phyloP scores from a whole-genome alignment of 2,797 vertebrate species.

The Mycteria americana region DNA sequence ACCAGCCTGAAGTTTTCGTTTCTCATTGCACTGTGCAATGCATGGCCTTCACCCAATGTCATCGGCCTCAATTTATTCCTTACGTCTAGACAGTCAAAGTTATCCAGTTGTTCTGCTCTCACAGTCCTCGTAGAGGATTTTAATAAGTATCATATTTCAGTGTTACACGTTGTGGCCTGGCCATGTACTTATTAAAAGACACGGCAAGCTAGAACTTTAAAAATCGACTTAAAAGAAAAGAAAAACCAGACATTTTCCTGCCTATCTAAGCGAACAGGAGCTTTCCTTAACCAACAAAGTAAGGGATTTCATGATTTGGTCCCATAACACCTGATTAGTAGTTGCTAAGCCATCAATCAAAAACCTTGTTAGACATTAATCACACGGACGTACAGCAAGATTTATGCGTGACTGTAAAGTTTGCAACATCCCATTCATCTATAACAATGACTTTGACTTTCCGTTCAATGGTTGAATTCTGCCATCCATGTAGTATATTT shows the following conservation, averaged over 20 bases:
- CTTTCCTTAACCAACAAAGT: neutral
- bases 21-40: fast-evolving
- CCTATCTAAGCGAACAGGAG: neutral
- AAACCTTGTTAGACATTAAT: slow-evolving; percentile 35
- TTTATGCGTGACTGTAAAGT: slow-evolving; percentile 24
- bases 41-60: fast-evolving
- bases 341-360: slow-evolving; percentile 26
- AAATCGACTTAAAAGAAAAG: neutral
- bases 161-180: neutral
- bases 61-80: neutral
- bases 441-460: neutral
- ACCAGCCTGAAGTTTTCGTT: neutral
- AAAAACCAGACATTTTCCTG: neutral
- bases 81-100: fast-evolving
- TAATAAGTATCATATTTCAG: neutral
- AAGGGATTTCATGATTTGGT: neutral
- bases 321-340: slow-evolving; percentile 18
- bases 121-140: neutral
- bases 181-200: neutral
- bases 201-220: neutral
- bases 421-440: slow-evolving; percentile 32
- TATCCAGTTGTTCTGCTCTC: neutral
- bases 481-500: neutral
- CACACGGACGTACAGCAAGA: neutral
- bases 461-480: neutral